These are phyloP conservation scores for Syngnathus scovelli DNA, from an alignment of 2,113 vertebrate species.

Conservation along the genomic window DNA sequence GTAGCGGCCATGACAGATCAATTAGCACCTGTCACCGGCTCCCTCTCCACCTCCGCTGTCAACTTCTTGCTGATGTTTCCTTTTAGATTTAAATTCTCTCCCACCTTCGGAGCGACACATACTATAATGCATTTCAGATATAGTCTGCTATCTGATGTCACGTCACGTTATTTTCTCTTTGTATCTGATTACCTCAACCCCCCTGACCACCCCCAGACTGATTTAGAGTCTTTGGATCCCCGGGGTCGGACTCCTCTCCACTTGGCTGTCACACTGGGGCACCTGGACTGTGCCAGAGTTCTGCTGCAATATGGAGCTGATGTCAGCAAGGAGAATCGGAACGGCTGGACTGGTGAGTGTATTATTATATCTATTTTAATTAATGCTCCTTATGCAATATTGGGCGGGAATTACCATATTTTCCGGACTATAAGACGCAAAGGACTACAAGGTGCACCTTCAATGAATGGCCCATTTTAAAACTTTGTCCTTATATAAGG, in stretches of 20 bases:
- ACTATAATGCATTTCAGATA: constrained; percentile 13
- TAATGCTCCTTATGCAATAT: constrained; percentile 2
- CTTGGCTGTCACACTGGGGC: constrained; percentile 87
- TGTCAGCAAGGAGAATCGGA: constrained; percentile 91
- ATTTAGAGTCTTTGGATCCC: constrained; percentile 87
- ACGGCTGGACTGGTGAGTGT: constrained; percentile 89
- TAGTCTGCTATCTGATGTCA: neutral
- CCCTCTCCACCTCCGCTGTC: constrained; percentile 9
- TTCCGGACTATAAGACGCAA: too few species aligned
- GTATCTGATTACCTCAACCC: neutral
- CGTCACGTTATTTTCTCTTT: neutral
- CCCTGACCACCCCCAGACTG: constrained; percentile 63
- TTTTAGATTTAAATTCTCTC: neutral
- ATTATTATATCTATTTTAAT: neutral
- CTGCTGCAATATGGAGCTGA: constrained; percentile 87
- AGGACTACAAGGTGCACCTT: too few species aligned
- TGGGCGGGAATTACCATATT: too few species aligned
- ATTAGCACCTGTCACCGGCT: constrained; percentile 32
- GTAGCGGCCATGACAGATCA: constrained; percentile 26
- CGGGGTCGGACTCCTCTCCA: constrained; percentile 91
- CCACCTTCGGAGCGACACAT: constrained; percentile 7
- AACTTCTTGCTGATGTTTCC: constrained; percentile 8
- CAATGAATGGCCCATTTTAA: too few species aligned
- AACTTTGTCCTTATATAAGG: too few species aligned
- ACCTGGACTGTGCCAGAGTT: constrained; percentile 86